Percentiles rank a stretch among this genome's conserved stretches.
Conservation (phyloP, 2,888 invertebrate species). For the Heliconius aoede region DNA sequence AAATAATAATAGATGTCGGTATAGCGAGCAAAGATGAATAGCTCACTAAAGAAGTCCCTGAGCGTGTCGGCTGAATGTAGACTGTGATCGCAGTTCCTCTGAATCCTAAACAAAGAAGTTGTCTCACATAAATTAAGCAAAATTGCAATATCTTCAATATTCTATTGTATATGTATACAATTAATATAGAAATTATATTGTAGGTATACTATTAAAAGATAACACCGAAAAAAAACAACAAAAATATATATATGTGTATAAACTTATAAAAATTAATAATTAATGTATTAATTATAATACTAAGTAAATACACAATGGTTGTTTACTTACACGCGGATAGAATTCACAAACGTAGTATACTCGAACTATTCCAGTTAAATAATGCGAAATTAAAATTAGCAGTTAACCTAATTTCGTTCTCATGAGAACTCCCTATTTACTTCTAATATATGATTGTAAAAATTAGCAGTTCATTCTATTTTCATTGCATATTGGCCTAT, state of each 20-base stretch:
- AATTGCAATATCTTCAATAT: not conserved
- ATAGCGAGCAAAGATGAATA: constrained; percentile 6
- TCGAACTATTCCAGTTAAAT: constrained; percentile 5
- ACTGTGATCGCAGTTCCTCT: constrained; percentile 3
- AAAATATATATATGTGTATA: too few species aligned
- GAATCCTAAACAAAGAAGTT: constrained; percentile 4
- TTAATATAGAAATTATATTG: not conserved
- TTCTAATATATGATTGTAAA: not conserved
- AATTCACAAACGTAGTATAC: not conserved
- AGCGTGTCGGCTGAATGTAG: constrained; percentile 5
- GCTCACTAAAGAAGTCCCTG: constrained; percentile 18
- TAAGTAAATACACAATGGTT: not conserved
- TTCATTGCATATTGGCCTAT: too few species aligned
- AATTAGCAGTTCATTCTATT: not conserved
- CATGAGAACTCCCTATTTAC: not conserved
- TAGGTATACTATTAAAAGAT: too few species aligned
- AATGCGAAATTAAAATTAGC: not conserved
- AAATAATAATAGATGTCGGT: not conserved
- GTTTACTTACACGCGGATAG: not conserved
- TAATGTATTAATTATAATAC: not conserved
- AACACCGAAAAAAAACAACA: too few species aligned
- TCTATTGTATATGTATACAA: not conserved
- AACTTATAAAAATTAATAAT: too few species aligned
- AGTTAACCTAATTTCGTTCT: constrained; percentile 15
- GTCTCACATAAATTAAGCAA: not conserved